These are phyloP conservation scores for Mimas tiliae DNA, from an alignment of 2,888 invertebrate genomes.

Conservation along the genomic window DNA sequence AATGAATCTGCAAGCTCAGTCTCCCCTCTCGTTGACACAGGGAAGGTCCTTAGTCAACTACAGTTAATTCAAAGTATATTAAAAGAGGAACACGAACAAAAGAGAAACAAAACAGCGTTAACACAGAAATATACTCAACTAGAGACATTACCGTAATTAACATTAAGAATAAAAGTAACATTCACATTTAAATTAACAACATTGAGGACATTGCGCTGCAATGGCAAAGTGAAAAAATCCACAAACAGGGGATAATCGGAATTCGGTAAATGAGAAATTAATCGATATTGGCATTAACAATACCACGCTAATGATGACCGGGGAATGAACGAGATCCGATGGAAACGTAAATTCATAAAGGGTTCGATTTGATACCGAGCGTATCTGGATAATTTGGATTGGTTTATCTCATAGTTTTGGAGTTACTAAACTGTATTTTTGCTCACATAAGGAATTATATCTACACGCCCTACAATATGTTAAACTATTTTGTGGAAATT, in stretches of 20 bases:
- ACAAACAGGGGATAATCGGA: slow-evolving; percentile 39
- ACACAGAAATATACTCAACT: slow-evolving; percentile 9
- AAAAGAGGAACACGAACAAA: slow-evolving; percentile 6
- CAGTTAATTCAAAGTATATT: slow-evolving; percentile 8
- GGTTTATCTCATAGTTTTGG: background rate
- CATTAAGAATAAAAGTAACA: slow-evolving; percentile 9
- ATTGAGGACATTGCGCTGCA: slow-evolving; percentile 4
- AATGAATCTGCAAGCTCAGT: slow-evolving; percentile 3
- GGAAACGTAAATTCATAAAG: slow-evolving; percentile 68
- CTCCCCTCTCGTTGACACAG: slow-evolving; percentile 6
- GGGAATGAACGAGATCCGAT: slow-evolving; percentile 63
- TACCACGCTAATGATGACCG: slow-evolving; percentile 71
- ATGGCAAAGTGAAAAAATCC: slow-evolving; percentile 21
- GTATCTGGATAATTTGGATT: slow-evolving; percentile 32
- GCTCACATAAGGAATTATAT: too few species aligned
- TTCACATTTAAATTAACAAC: slow-evolving; percentile 12
- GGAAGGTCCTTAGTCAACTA: background rate
- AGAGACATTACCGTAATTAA: slow-evolving; percentile 20
- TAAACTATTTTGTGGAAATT: too few species aligned
- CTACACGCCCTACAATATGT: background rate
- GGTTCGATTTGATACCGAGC: slow-evolving; percentile 54
- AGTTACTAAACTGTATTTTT: background rate
- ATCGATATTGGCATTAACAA: slow-evolving; percentile 73
- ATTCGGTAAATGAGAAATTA: slow-evolving; percentile 72
- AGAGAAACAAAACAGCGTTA: background rate